Evolutionary conservation across 2,113 vertebrate genomes (phyloP).

Genomic region (Psophia crepitans): DNA sequence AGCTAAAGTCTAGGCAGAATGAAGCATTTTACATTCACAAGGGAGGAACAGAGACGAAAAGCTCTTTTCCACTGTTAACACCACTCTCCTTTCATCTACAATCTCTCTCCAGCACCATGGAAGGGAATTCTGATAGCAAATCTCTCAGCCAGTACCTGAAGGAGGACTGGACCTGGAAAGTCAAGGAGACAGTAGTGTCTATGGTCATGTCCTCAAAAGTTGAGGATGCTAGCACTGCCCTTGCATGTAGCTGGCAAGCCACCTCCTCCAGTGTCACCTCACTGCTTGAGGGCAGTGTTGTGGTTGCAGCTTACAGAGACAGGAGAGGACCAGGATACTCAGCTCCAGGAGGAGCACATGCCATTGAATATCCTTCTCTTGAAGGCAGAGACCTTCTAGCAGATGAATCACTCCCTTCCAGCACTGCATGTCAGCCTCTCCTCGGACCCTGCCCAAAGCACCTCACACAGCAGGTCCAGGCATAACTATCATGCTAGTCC

Average conservation of each 20-base stretch:
- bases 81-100: not conserved
- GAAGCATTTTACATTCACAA: not conserved
- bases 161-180: not conserved
- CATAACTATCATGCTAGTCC: accelerated
- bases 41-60: not conserved
- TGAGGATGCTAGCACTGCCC: not conserved
- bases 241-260: accelerated
- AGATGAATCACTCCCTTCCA: not conserved
- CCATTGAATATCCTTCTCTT: not conserved
- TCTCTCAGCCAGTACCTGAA: not conserved
- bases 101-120: not conserved
- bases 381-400: not conserved
- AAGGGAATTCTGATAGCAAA: not conserved
- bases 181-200: not conserved
- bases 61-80: not conserved
- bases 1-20: not conserved
- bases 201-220: not conserved
- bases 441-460: not conserved
- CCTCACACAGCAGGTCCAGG: not conserved
- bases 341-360: not conserved
- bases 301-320: not conserved
- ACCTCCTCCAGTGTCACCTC: not conserved
- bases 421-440: not conserved
- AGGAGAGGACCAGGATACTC: not conserved
- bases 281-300: accelerated